Conservation (phyloP, 2,113 vertebrate genomes). For the Festucalex cinctus region DNA sequence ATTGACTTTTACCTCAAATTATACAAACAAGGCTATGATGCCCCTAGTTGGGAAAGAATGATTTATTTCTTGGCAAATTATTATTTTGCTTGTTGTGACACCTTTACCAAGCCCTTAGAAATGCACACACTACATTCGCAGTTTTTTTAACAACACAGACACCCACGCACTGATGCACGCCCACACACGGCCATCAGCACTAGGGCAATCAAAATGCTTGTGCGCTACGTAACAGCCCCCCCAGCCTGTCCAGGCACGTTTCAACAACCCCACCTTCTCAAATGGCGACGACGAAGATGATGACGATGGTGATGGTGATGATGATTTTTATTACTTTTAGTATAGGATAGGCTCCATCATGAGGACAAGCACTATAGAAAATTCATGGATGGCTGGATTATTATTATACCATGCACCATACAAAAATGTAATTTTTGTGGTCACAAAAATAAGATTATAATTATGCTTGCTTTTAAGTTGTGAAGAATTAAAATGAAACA, state of each 20-base stretch:
- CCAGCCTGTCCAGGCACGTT: slow-evolving; percentile 47
- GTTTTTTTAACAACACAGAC: slow-evolving; percentile 23
- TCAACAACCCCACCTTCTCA: slow-evolving; percentile 46
- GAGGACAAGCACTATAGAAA: neutral
- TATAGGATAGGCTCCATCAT: neutral
- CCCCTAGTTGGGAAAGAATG: slow-evolving; percentile 17
- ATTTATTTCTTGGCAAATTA: slow-evolving; percentile 57
- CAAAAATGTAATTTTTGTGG: neutral
- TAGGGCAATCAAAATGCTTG: slow-evolving; percentile 48
- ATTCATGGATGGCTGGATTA: neutral
- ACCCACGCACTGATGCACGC: slow-evolving; percentile 25
- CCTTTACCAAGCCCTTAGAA: slow-evolving; percentile 35
- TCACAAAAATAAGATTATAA: neutral
- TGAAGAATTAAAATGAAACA: neutral
- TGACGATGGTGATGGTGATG: neutral
- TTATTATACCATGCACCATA: neutral
- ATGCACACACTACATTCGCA: slow-evolving; percentile 15
- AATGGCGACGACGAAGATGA: slow-evolving; percentile 30
- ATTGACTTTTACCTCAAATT: neutral
- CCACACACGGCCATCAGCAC: slow-evolving; percentile 32
- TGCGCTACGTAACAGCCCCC: slow-evolving; percentile 30
- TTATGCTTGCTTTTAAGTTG: neutral
- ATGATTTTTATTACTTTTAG: too few relatives aligned
- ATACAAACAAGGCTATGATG: neutral
- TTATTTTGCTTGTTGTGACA: slow-evolving; percentile 75